Evolutionary conservation across 2,113 vertebrate genomes (phyloP), one percentile per base, ranked within the genome.

Genomic region (Aplodontia rufa): DNA sequence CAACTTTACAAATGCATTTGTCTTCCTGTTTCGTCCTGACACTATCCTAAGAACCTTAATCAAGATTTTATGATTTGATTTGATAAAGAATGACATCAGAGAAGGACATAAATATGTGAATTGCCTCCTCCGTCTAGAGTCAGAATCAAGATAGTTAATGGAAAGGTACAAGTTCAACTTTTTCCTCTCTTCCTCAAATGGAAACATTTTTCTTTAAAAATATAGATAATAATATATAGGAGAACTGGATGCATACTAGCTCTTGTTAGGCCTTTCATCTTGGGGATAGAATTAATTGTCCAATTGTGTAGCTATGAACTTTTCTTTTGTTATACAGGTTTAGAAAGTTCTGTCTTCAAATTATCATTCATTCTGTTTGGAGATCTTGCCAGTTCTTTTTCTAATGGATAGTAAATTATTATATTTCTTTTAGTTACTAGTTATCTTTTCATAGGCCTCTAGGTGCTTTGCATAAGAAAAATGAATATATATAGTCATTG

Each of bases 31-130:
- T 95, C 74, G 90, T 94, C 71, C 28, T 92, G 40, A 87, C 69
- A 64, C 28, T 53, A 40, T 87, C 40, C 47, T 74, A 88, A 93
- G 49, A 97, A 94, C 19, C 35, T 93, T 88, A 92, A 74, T 45
- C 49, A 95, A 75, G 45, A 80, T 93, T 93, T 93, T 42, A 60
- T 47, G 49, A 96, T 85, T 64, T 88, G 53, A 76, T 82, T 79
- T 92, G 69, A 87, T 47, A 66, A 92, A 97, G 47, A 92, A 72
- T 92, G 74, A 37, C 79, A 91, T 85, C 69, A 95, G 82, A 89
- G 35, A 66, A 90, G 37, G 69, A 2, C 83, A 83, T 47, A 42
- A 45, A 30, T 90, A 30, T 93, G n/a, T 81, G 64, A 85, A 35
- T 78, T 90, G 71, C 8, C 68, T 84, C 40, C 45, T 78, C 17